Conservation (phyloP, 1,140 invertebrate genomes). For the Sitobion miscanthi region DNA sequence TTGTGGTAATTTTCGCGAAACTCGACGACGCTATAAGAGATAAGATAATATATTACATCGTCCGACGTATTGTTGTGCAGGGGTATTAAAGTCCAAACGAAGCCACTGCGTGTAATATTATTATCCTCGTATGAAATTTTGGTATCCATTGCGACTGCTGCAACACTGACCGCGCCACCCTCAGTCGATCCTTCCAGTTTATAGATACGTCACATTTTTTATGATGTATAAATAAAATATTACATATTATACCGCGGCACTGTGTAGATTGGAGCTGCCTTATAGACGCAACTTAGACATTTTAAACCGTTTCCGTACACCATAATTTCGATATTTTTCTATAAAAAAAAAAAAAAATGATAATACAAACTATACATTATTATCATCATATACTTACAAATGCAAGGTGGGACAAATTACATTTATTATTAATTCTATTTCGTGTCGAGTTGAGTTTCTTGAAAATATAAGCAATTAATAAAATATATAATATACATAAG, state of each 20-base stretch:
- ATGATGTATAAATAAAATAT: neutral
- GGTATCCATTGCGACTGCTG: neutral
- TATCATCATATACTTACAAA: neutral
- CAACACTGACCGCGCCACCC: neutral
- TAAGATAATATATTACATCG: neutral
- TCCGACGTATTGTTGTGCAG: neutral
- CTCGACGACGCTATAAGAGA: neutral
- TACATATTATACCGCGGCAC: neutral
- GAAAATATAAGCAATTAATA: neutral
- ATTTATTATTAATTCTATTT: neutral
- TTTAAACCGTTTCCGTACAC: no score
- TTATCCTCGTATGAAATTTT: neutral
- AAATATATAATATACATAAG: neutral
- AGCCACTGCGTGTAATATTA: neutral
- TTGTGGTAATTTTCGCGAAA: conserved; percentile 21
- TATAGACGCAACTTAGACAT: no score
- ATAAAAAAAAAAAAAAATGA: no score
- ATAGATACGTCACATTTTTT: neutral
- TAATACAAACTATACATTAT: no score
- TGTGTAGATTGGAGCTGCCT: no score
- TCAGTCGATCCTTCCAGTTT: neutral
- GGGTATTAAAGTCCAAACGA: neutral
- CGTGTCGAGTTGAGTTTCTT: neutral
- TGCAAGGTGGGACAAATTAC: neutral
- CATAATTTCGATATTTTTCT: neutral